Evolutionary conservation across 1,140 invertebrate species (phyloP), one percentile per base, ranked within the genome.

Genomic region (Ips nitidus): DNA sequence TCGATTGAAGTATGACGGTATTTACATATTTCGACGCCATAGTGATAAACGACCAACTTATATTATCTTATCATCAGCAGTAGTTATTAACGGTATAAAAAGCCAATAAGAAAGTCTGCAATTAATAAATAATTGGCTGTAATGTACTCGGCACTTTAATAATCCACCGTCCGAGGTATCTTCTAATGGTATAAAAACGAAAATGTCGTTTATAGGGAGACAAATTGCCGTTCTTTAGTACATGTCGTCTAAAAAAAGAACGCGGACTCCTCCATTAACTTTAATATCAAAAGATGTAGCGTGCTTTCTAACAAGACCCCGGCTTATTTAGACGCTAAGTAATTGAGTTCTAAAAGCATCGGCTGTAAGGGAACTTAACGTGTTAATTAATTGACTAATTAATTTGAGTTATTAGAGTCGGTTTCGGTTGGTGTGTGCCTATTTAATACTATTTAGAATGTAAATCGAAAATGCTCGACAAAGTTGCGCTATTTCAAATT

Each of bases 311-410:
- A 50, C 45, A 50, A 50, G 45, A 22, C 45, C 45, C 45, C 45
- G 45, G 22, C 45, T 55, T 55, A 38, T 55, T 55, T 55, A 38
- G 52, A 37, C 52, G 52, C 5, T 55, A n/a, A 63, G 38, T 63
- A 63, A 63, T 63, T 52, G 42, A 63, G 40, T 63, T 63, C 38
- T 63, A 63, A 63, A 63, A 63, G 60, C 60, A 40, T 63, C 50
- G 40, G 45, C 41, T 60, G 41, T 45, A 60, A 45, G 8, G 22
- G 58, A 60, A 60, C n/a, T 60, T 57, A 57, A 45, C 4, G 5
- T 52, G 3, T n/a, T 59, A 63, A 63, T 63, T 63, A 63, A 63
- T 63, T 63, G 60, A 52, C 22, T 52, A 52, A 63, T 63, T 63
- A 63, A 7, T 52, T 63, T 63, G 60, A 63, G 22, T 63, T 63